Conservation (phyloP, 2,888 invertebrate genomes). For the Harpalus rufipes region DNA sequence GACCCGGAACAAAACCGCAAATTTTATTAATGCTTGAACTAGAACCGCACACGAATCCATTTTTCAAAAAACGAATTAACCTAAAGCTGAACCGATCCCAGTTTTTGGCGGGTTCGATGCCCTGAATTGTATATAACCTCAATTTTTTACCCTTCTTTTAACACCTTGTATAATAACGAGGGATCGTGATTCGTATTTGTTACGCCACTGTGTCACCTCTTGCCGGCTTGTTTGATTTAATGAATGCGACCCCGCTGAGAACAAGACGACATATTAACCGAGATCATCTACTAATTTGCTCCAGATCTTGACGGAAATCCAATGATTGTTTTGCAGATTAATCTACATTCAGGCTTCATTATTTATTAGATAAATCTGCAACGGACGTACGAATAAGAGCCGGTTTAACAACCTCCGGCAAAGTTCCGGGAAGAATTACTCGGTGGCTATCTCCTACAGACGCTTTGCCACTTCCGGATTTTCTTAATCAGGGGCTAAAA, state of each 20-base stretch:
- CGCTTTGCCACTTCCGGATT: background rate
- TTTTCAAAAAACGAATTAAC: no score
- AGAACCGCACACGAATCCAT: no score
- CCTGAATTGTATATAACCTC: no score
- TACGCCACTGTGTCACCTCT: background rate
- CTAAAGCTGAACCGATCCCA: no score
- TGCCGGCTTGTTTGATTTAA: conserved; percentile 15
- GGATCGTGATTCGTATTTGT: no score
- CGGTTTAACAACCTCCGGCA: background rate
- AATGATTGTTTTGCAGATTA: conserved; percentile 1
- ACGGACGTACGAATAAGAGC: background rate
- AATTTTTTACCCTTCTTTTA: no score
- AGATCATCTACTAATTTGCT: background rate
- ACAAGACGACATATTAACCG: conserved; percentile 6
- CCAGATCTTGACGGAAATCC: conserved; percentile 4
- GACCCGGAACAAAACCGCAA: no score
- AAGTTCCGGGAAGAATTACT: background rate
- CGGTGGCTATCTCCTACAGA: background rate
- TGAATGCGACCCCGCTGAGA: conserved; percentile 36
- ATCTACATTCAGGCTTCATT: conserved; percentile 1
- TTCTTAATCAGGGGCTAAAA: background rate
- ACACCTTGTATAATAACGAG: no score
- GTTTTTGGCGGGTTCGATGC: no score
- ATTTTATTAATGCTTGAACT: no score
- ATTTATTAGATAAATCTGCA: conserved; percentile 1